Evolutionary conservation across 2,797 vertebrate genomes (phyloP).

Genomic region (Hapalemur alaotrensis): DNA sequence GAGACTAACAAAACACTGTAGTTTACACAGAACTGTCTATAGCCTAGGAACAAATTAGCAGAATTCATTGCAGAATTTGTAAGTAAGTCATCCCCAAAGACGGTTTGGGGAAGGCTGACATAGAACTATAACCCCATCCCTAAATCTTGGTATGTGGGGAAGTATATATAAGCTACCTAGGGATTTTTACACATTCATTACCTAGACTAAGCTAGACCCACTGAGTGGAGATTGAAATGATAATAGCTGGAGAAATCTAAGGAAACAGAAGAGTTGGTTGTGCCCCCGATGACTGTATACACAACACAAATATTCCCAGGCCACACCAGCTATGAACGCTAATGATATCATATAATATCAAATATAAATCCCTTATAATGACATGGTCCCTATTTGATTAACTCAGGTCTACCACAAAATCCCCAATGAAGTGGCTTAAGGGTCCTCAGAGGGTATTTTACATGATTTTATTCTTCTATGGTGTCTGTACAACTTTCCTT

Average conservation of each 20-base stretch:
- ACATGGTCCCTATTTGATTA: neutral
- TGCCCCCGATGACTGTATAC: fast-evolving
- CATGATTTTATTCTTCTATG: neutral
- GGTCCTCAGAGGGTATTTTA: neutral
- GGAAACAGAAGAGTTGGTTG: neutral
- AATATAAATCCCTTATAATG: neutral
- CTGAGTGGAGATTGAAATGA: neutral
- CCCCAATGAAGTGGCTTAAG: neutral
- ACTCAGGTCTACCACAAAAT: neutral
- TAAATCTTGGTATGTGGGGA: neutral
- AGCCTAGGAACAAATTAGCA: neutral
- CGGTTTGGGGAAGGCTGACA: neutral
- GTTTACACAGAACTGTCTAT: neutral
- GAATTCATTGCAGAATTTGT: neutral
- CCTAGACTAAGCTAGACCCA: neutral
- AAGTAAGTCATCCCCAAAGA: neutral
- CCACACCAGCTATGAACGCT: neutral
- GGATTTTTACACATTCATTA: neutral
- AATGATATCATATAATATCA: neutral
- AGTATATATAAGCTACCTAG: neutral
- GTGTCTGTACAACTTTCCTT: neutral
- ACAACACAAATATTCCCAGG: neutral
- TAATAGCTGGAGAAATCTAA: neutral
- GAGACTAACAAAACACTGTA: neutral
- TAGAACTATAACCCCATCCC: neutral